phyloP scores from a whole-genome alignment of 2,888 invertebrate species.

The Phlogophora meticulosa region DNA sequence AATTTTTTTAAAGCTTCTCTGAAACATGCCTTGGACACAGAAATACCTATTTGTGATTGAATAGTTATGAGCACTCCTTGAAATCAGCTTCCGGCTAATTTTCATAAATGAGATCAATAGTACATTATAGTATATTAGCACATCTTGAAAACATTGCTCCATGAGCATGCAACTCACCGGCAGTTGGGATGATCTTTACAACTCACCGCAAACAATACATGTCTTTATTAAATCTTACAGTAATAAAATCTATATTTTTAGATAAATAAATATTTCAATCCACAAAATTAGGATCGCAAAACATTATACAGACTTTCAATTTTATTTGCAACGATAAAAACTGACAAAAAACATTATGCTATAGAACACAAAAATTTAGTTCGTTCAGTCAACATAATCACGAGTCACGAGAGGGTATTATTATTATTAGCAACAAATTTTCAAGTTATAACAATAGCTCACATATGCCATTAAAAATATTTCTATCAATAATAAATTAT shows the following conservation, averaged over 20 bases:
- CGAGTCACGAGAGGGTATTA: slow-evolving; percentile 53
- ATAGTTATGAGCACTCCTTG: slow-evolving; percentile 63
- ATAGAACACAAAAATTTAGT: slow-evolving; percentile 64
- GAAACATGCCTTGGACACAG: slow-evolving; percentile 61
- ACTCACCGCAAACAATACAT: slow-evolving; percentile 72
- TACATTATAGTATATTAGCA: slow-evolving; percentile 69
- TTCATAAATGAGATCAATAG: slow-evolving; percentile 84
- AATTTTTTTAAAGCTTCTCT: slow-evolving; percentile 63
- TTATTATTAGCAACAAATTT: slow-evolving; percentile 63
- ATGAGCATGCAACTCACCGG: slow-evolving; percentile 73
- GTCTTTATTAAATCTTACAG: slow-evolving; percentile 72
- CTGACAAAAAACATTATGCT: slow-evolving; percentile 57
- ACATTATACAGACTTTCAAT: slow-evolving; percentile 55
- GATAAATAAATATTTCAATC: slow-evolving; percentile 64
- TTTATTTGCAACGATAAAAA: slow-evolving; percentile 63
- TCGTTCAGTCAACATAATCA: slow-evolving; percentile 70
- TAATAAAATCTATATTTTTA: slow-evolving; percentile 64
- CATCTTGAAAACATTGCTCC: slow-evolving; percentile 76
- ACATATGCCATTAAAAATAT: slow-evolving; percentile 71
- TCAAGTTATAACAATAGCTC: slow-evolving; percentile 64
- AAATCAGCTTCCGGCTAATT: slow-evolving; percentile 67
- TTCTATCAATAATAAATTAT: slow-evolving; percentile 61
- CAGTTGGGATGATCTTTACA: slow-evolving; percentile 70
- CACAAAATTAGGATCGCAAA: slow-evolving; percentile 51
- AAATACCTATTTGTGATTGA: slow-evolving; percentile 72